A percentile compares a stretch with the other conserved stretches of the same genome.
Evolutionary conservation across 2,113 vertebrate genomes (phyloP).

Genomic region (Helogale parvula): DNA sequence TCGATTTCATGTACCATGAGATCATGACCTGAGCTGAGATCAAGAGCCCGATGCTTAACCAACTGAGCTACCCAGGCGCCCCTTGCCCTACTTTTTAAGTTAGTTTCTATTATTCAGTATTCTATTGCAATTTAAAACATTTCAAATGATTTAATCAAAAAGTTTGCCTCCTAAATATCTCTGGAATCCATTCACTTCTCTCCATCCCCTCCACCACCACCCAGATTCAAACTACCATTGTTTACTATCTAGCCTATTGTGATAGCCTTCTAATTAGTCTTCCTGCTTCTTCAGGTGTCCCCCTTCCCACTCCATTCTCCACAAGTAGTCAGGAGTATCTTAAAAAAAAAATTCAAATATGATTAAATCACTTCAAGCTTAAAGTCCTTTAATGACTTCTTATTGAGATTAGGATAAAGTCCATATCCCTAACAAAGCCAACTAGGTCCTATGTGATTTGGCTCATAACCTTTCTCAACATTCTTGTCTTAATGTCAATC

Average conservation of each 20-base stretch:
- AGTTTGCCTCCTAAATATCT: neutral
- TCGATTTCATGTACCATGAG: too few species aligned
- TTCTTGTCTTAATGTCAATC: neutral
- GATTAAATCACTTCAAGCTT: conserved; percentile 34
- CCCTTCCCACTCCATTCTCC: neutral
- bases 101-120: neutral
- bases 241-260: neutral
- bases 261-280: neutral
- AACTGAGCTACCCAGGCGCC: too few species aligned
- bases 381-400: conserved; percentile 4
- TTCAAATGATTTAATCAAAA: neutral
- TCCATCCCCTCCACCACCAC: neutral
- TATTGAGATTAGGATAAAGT: neutral
- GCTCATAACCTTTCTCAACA: neutral
- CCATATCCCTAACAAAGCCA: neutral
- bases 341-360: neutral
- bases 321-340: neutral
- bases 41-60: too few species aligned
- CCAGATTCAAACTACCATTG: neutral
- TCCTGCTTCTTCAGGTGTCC: neutral
- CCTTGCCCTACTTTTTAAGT: neutral
- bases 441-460: neutral
- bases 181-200: neutral
- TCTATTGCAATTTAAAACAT: neutral
- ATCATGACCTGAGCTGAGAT: too few species aligned